Evolutionary conservation across 2,888 invertebrate species (phyloP).

Genomic region (Mongoloraphidia duomilia): DNA sequence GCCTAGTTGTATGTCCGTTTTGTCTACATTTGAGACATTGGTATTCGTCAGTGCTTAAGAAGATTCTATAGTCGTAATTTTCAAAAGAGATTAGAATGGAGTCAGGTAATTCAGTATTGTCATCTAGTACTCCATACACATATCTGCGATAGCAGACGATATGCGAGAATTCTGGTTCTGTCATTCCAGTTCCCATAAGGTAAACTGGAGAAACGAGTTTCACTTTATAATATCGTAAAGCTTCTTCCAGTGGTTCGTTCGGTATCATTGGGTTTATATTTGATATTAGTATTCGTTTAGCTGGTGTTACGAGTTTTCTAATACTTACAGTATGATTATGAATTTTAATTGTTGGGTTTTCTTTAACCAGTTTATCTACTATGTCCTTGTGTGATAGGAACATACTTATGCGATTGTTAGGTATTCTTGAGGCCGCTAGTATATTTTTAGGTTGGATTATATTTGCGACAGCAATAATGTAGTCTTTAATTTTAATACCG

Average conservation of each 20-base stretch:
- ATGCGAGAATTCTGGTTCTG: constrained; percentile 9
- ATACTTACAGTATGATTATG: neutral
- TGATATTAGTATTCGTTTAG: neutral
- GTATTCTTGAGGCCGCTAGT: constrained; percentile 9
- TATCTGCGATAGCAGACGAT: too few species aligned
- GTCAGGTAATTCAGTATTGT: constrained; percentile 9
- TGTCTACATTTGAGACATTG: neutral
- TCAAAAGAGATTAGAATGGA: constrained; percentile 9
- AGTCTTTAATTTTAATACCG: too few species aligned
- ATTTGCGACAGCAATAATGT: too few species aligned
- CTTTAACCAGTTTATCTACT: constrained; percentile 5
- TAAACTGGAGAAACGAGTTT: constrained; percentile 3
- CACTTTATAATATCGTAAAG: neutral
- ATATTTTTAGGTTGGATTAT: too few species aligned
- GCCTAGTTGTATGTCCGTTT: neutral
- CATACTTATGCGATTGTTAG: constrained; percentile 9
- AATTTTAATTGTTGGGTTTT: constrained; percentile 1
- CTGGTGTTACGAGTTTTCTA: too few species aligned
- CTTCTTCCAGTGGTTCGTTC: neutral
- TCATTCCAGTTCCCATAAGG: constrained; percentile 3
- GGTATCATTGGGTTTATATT: constrained; percentile 4
- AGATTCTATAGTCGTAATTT: constrained; percentile 3
- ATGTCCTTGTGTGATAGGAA: constrained; percentile 7
- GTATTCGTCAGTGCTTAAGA: too few species aligned
- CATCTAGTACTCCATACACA: constrained; percentile 11